These are phyloP conservation scores for Clytia hemisphaerica DNA, from an alignment of 30 jellyfish, hydroid and myxozoan species.

Conservation along the genomic window DNA sequence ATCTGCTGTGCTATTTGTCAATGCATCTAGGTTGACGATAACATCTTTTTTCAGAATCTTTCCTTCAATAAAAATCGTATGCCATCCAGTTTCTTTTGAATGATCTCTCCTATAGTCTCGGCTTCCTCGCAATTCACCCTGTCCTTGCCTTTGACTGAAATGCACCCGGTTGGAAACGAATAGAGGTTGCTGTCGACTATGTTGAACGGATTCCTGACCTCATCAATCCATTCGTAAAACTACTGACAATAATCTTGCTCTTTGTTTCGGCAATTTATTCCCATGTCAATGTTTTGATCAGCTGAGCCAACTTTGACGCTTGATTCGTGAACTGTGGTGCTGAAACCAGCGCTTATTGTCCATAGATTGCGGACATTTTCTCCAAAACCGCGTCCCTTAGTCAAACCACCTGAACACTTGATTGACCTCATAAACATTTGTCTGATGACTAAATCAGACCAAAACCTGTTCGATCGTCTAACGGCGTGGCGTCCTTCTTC, in stretches of 20 bases:
- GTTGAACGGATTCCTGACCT: neutral
- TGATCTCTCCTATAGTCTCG: neutral
- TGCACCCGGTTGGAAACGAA: neutral
- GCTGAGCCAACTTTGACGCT: too few relatives aligned
- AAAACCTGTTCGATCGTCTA: neutral
- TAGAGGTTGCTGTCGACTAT: neutral
- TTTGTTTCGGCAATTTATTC: neutral
- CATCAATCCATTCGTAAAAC: neutral
- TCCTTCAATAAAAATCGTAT: too few relatives aligned
- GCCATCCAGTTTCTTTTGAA: neutral
- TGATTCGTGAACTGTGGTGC: constrained; percentile 22
- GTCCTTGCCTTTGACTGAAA: neutral
- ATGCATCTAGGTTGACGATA: too few relatives aligned
- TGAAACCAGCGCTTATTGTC: neutral
- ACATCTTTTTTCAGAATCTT: too few relatives aligned
- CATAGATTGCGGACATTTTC: constrained; percentile 9
- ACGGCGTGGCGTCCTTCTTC: constrained; percentile 3
- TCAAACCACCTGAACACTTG: neutral
- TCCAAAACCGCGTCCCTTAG: constrained; percentile 3
- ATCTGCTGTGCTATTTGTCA: too few relatives aligned
- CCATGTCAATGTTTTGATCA: neutral
- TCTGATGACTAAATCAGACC: constrained; percentile 14
- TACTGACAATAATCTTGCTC: neutral
- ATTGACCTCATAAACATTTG: neutral
- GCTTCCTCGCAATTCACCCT: constrained; percentile 1